phyloP scores from a whole-genome alignment of 2,797 vertebrate genomes.

The Siniperca undulata region DNA sequence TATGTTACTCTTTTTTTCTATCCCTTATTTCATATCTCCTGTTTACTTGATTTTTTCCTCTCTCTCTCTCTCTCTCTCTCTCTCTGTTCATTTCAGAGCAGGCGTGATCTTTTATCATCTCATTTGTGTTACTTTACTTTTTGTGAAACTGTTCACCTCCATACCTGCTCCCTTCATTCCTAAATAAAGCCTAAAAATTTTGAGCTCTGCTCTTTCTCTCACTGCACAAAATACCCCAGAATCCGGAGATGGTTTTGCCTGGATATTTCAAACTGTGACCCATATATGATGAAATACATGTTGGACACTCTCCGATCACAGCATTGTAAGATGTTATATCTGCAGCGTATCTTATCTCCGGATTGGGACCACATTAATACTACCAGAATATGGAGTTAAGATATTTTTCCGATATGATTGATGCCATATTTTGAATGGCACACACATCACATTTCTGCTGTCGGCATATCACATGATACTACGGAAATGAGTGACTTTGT shows the following conservation, averaged over 20 bases:
- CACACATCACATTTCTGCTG: neutral
- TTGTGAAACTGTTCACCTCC: slow-evolving; percentile 1
- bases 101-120: slow-evolving; percentile 1
- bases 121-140: slow-evolving; percentile 17
- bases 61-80: neutral
- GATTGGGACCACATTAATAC: neutral
- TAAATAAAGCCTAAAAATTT: neutral
- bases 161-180: neutral
- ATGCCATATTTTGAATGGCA: neutral
- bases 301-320: neutral
- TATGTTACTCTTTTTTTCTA: neutral
- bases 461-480: too few species aligned
- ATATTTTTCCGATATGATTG: neutral
- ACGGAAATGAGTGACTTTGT: neutral
- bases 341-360: neutral
- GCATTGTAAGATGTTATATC: neutral
- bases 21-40: neutral
- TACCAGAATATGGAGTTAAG: neutral
- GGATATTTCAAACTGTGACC: neutral
- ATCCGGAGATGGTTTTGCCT: neutral
- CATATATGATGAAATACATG: neutral
- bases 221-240: neutral
- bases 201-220: neutral
- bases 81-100: neutral
- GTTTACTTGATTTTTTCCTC: slow-evolving; percentile 4